Conservation (phyloP, 2,888 invertebrate genomes). For the Cryptus viduatorius region DNA sequence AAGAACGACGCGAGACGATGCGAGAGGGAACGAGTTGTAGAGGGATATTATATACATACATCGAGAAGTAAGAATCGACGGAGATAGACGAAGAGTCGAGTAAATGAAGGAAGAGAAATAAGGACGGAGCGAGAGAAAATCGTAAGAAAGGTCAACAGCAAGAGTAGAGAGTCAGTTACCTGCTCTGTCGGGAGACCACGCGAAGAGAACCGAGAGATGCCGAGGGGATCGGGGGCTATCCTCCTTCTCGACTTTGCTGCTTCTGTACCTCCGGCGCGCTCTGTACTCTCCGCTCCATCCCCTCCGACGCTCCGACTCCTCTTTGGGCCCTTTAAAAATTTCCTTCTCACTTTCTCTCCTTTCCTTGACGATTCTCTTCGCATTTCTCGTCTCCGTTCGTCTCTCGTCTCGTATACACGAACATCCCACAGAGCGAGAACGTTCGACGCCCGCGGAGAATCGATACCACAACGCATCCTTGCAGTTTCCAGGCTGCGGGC, state of each 20-base stretch:
- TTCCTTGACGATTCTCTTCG: too few species aligned
- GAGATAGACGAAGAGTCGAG: slow-evolving; percentile 4
- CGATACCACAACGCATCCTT: slow-evolving; percentile 41
- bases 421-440: too few species aligned
- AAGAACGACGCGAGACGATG: slow-evolving; percentile 37
- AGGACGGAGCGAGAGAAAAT: slow-evolving; percentile 50
- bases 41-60: slow-evolving; percentile 54
- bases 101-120: slow-evolving; percentile 65
- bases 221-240: background rate
- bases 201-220: slow-evolving; percentile 30
- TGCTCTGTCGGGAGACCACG: slow-evolving; percentile 60
- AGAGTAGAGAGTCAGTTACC: slow-evolving; percentile 71
- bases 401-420: too few species aligned
- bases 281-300: background rate
- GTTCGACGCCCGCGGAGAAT: slow-evolving; percentile 23
- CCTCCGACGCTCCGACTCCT: background rate
- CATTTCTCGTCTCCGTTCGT: too few species aligned
- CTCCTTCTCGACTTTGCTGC: background rate
- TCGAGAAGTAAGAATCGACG: slow-evolving; percentile 42
- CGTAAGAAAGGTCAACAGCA: slow-evolving; percentile 70
- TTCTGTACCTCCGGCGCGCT: background rate
- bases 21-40: slow-evolving; percentile 30
- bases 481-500: slow-evolving; percentile 46
- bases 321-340: slow-evolving; percentile 60
- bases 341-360: background rate